These are phyloP conservation scores for Pachycephala philippinensis DNA, from an alignment of 2,113 vertebrate species.

Conservation along the genomic window DNA sequence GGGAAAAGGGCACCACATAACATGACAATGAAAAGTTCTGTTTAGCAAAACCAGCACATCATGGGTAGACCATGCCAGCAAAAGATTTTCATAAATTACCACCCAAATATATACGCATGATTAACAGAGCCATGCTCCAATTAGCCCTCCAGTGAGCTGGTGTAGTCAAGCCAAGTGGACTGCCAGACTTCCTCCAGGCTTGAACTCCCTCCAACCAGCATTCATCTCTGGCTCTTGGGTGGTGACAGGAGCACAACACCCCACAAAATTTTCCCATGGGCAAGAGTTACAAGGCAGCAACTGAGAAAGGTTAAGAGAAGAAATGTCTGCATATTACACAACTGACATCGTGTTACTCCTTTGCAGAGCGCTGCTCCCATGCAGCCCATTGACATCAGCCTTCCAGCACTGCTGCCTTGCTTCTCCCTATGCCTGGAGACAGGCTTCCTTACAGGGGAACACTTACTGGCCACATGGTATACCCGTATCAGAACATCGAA, in stretches of 20 bases:
- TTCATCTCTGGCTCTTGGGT: neutral
- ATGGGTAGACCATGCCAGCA: neutral
- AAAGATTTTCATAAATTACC: neutral
- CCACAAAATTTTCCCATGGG: neutral
- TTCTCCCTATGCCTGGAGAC: neutral
- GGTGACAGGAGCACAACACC: fast-evolving
- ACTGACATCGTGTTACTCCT: neutral
- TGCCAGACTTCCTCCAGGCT: neutral
- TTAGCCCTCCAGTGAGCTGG: neutral
- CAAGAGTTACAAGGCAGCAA: neutral
- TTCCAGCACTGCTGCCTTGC: neutral
- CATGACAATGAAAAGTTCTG: neutral
- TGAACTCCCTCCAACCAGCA: neutral
- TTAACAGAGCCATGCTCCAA: neutral
- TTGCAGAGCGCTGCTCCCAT: neutral
- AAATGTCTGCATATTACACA: neutral
- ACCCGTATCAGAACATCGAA: neutral
- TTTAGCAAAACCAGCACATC: neutral
- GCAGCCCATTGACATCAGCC: neutral
- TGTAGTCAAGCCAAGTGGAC: neutral
- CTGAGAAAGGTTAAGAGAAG: neutral
- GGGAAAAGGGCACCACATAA: neutral
- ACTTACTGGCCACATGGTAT: neutral
- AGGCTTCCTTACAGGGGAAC: neutral
- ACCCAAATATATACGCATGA: neutral